A percentile compares a stretch with the other conserved stretches of the same genome.
Evolutionary conservation across 2,888 invertebrate species (phyloP).

Genomic region (Callinectes sapidus): DNA sequence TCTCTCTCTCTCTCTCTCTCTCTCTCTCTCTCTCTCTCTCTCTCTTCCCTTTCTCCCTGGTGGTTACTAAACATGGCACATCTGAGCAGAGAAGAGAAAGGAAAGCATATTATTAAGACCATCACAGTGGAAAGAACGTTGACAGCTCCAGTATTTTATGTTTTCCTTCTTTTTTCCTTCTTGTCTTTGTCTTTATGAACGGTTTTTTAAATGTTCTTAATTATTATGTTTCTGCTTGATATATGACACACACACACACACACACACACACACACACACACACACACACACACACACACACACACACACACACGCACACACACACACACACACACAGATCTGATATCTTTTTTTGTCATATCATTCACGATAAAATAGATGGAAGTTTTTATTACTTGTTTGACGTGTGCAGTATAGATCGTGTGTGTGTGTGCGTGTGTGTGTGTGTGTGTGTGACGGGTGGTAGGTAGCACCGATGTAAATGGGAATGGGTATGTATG

Average conservation of each 20-base stretch:
- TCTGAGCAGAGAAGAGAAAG: background rate
- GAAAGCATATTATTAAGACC: background rate
- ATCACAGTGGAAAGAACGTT: background rate
- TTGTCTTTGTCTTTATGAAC: background rate
- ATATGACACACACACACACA: background rate
- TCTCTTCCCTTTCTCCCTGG: no score
- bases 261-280: background rate
- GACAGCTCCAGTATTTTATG: background rate
- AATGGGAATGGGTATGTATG: no score
- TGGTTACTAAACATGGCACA: background rate
- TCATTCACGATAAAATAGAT: background rate
- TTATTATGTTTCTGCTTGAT: background rate
- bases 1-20: no score
- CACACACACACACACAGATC: background rate
- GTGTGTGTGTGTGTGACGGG: background rate
- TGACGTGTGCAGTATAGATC: background rate
- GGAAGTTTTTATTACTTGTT: background rate
- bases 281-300: constrained; percentile 11
- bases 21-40: no score
- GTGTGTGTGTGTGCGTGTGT: background rate
- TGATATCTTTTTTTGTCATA: background rate
- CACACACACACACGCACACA: constrained; percentile 9
- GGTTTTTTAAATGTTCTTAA: background rate
- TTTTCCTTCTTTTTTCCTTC: background rate
- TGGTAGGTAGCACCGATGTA: no score